Base-by-base conservation (phyloP, 2,113 vertebrate species). In the Blennius ocellaris region DNA sequence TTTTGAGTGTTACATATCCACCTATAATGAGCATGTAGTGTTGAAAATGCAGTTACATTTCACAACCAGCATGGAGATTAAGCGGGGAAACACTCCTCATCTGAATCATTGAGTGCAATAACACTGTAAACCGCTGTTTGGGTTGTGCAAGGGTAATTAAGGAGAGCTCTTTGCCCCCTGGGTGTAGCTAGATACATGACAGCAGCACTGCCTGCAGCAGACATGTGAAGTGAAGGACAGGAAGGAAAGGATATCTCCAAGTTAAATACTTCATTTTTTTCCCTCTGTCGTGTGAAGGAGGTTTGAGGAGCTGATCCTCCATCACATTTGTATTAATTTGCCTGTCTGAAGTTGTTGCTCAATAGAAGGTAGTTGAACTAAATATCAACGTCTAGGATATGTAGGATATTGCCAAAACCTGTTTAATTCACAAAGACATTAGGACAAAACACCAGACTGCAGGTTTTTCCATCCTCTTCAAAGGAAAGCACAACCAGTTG, bases 101-200 rank as follows among this genome's bases (percentile, higher is more conserved):
- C 48, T 15, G 12, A 51, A 44, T 51, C 62, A 53, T 51, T 47
- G 21, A 50, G 61, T 36, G 65, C 57, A 43, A 41, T 68, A 60
- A 65, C 6, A 48, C 16, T 39, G n/a, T 69, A 50, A 66, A 8
- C 39, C 70, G 68, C 14, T 6, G 40, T 8, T 15, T 47, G 43
- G 52, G 60, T 83, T 89, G 79, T 61, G 50, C 21, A 76, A 83
- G 54, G 11, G 77, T 17, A 60, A 68, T 78, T 76, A 67, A 21
- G 38, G 47, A 49, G 45, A 73, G 80, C 40, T 66, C 87, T 89
- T 88, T 85, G 87, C 71, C 77, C 84, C 3, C 15, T 30, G 53
- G 67, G 74, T 44, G 69, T n/a, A 77, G 56, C 62, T 45, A 30
- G 21, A 2, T 30, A 30, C 21, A 30, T 30, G 45, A 41, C 58